Evolutionary conservation across 1,140 invertebrate genomes (phyloP), one percentile per base, ranked within the genome.

Genomic region (Venustaconcha ellipsiformis): DNA sequence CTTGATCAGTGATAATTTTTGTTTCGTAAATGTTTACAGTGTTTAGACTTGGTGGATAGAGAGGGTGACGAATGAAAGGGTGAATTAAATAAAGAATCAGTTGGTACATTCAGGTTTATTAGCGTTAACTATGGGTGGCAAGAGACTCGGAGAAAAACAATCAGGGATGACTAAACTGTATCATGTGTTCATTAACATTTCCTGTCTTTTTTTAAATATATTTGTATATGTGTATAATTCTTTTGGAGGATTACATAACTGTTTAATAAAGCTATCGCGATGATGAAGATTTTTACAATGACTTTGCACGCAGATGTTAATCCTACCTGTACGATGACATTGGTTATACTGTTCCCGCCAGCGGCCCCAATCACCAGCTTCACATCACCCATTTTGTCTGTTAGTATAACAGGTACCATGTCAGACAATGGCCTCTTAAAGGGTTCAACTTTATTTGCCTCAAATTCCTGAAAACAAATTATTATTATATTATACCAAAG

Each of bases 351-450:
- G 0, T 95, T 94, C 1, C 97, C 97, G 30, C 97, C 97, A 18
- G 96, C 94, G 2, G 94, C 95, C 1, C 97, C 97, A 56, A 97
- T 92, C 0, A 95, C 94, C 86, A 97, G 89, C 72, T 92, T 92
- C 0, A 87, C 94, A 76, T 96, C 92, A 11, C 94, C 94, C 66
- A 93, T 90, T 26, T 83, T 67, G 82, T 97, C 94, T 0, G 94
- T 91, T 37, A 98, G 91, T 67, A 99, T 94, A 18, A 94, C 91
- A 0, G 98, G 97, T 75, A 92, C 93, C 94, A 98, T 97, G 11
- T 97, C 98, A 0, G 96, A 97, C 78, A 97, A 88, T 0, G 97
- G 94, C 59, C 95, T 91, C 88, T 99, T 99, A 30, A 93, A 93
- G 11, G 94, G 92, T 69, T 83, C 70, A 70, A 99, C 94, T 72